Evolutionary conservation across 2,113 vertebrate species (phyloP).

Genomic region (Mus musculus): GRCm39 chr2:116935501-116936000

Average conservation of each 20-base stretch:
- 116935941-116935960: neutral
- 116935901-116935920: neutral
- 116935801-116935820: neutral
- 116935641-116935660: neutral
- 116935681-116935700: neutral
- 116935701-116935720: neutral
- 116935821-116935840: neutral
- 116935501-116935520: no score
- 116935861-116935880: neutral
- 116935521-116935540: neutral
- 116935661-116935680: neutral
- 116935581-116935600: neutral
- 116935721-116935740: neutral
- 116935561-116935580: neutral
- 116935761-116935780: neutral
- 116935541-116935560: neutral
- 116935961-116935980: neutral
- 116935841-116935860: neutral
- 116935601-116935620: neutral
- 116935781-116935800: neutral
- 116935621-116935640: neutral
- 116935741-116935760: neutral
- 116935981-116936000: conserved; percentile 7
- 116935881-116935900: neutral
- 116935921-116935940: neutral